A percentile compares a stretch with the other conserved stretches of the same genome.
Evolutionary conservation across 2,797 vertebrate species (phyloP).

Genomic region (Brachymystax lenok): DNA sequence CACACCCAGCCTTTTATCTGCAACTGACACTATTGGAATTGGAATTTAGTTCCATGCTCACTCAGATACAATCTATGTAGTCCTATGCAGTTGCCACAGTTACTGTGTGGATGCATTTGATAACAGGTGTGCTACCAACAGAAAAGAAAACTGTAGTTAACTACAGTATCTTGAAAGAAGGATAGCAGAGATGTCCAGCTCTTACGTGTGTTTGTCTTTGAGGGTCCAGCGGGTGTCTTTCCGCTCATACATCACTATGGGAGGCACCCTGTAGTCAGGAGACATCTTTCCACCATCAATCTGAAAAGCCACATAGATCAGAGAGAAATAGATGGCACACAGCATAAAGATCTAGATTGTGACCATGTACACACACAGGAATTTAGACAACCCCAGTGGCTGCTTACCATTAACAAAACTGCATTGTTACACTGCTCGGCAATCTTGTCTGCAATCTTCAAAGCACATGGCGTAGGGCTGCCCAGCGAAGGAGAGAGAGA

Average conservation of each 20-base stretch:
- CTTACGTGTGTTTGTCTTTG: constrained; percentile 92
- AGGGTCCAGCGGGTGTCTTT: constrained; percentile 82
- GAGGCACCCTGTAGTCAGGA: constrained; percentile 80
- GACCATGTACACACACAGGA: neutral
- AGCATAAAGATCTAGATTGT: neutral
- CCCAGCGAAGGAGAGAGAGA: neutral
- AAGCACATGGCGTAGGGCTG: constrained; percentile 74
- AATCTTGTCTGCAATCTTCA: constrained; percentile 86
- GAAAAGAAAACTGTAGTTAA: no score
- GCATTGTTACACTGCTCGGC: constrained; percentile 83
- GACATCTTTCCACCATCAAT: constrained; percentile 86
- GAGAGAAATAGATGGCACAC: neutral
- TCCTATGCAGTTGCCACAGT: no score
- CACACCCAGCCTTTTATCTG: no score
- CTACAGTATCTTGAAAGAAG: no score
- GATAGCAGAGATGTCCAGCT: neutral
- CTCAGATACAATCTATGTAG: no score
- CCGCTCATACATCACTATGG: constrained; percentile 86
- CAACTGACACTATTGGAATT: no score
- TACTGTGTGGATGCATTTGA: no score
- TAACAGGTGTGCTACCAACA: no score
- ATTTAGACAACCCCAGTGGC: neutral
- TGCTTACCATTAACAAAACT: constrained; percentile 86
- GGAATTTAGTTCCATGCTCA: no score
- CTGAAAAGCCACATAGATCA: constrained; percentile 54